A percentile compares a stretch with the other conserved stretches of the same genome.
phyloP scores from a whole-genome alignment of 2,888 invertebrate genomes.

The Thelaira solivaga region DNA sequence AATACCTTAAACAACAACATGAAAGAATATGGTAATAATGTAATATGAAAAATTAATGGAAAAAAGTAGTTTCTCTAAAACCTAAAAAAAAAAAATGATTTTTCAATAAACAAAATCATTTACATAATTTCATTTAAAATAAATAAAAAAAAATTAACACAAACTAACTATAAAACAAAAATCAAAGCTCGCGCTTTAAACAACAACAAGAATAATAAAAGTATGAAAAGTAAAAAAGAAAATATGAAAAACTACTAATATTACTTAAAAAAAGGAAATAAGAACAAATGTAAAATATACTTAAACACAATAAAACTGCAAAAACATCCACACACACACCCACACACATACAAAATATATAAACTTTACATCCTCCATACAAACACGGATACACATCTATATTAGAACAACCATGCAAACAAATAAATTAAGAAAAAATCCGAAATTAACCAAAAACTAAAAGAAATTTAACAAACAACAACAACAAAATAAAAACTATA shows the following conservation, averaged over 20 bases:
- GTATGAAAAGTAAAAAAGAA: conserved; percentile 32
- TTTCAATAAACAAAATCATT: not conserved
- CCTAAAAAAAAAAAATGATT: conserved; percentile 28
- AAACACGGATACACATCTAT: too few species aligned
- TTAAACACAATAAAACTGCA: conserved; percentile 13
- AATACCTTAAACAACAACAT: conserved; percentile 50
- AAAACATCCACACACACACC: conserved; percentile 1
- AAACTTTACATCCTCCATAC: conserved; percentile 26
- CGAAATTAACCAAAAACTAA: conserved; percentile 52
- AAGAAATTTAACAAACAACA: conserved; percentile 12
- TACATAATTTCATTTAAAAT: conserved; percentile 50
- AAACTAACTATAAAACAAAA: conserved; percentile 31
- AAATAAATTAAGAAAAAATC: conserved; percentile 50
- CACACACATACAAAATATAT: conserved; percentile 4
- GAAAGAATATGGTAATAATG: conserved; percentile 56
- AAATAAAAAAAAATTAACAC: conserved; percentile 21
- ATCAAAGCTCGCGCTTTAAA: conserved; percentile 57
- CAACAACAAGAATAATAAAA: conserved; percentile 27
- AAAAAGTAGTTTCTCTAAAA: conserved; percentile 56
- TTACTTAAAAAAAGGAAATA: conserved; percentile 54
- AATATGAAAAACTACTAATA: conserved; percentile 35
- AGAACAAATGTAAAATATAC: conserved; percentile 61
- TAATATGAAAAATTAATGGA: conserved; percentile 22
- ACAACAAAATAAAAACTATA: conserved; percentile 51
- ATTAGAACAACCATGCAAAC: conserved; percentile 31